Percentiles rank a stretch among this genome's conserved stretches.
These are phyloP conservation scores for Peromyscus polionotus DNA, from an alignment of 2,113 vertebrate species.

Conservation along the genomic window DNA sequence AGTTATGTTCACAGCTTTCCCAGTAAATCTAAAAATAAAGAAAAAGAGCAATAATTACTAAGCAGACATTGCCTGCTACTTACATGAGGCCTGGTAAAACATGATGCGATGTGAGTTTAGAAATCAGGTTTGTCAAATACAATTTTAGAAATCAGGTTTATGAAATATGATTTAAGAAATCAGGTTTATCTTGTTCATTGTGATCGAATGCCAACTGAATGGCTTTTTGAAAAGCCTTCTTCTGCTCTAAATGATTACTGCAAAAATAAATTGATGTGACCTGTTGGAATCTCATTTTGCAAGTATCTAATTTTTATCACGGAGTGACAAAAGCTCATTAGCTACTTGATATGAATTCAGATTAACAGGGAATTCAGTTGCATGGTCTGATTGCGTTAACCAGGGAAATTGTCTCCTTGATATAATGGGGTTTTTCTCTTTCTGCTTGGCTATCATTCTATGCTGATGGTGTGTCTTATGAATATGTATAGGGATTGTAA, in stretches of 20 bases:
- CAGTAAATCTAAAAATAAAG: conserved; percentile 28
- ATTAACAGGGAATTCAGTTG: conserved; percentile 39
- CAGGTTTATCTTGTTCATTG: conserved; percentile 28
- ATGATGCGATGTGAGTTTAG: background rate
- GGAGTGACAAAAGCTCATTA: conserved; percentile 41
- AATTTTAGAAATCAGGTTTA: conserved; percentile 1
- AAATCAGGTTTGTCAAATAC: background rate
- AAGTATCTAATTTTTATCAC: conserved; percentile 55
- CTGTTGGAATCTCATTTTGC: conserved; percentile 57
- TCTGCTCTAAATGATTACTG: conserved; percentile 6
- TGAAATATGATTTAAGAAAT: conserved; percentile 2
- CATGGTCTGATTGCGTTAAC: conserved; percentile 53
- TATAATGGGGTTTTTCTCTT: conserved; percentile 55
- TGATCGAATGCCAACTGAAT: conserved; percentile 19
- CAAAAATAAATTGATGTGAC: conserved; percentile 52
- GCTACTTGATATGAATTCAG: conserved; percentile 59
- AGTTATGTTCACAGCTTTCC: background rate
- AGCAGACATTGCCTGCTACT: background rate
- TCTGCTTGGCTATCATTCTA: conserved; percentile 44
- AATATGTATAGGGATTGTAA: conserved; percentile 58
- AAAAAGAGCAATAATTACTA: background rate
- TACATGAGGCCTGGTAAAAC: background rate
- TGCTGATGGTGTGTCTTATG: conserved; percentile 52
- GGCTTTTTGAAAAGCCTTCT: conserved; percentile 47
- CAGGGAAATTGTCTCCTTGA: conserved; percentile 51